Evolutionary conservation across 1,140 invertebrate genomes (phyloP), one percentile per base, ranked within the genome.

Genomic region (Apis florea): DNA sequence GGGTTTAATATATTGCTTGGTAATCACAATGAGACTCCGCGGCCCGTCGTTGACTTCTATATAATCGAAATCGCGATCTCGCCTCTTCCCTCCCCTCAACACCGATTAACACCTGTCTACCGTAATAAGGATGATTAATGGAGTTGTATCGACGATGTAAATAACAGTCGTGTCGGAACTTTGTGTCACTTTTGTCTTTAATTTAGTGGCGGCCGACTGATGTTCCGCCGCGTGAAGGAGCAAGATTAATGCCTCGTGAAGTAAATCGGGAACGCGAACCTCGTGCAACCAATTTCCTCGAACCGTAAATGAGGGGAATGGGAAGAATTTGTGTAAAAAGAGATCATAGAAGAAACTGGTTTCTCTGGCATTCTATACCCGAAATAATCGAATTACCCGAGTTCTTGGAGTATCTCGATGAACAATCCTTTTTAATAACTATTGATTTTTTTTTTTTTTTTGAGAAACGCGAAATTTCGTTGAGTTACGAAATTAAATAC

Each of bases 111-210:
- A 59, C 26, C 53, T 72, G 53, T 51, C 70, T 11, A 4, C 21
- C 12, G 40, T 58, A 71, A 54, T 21, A 13, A 24, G 54, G 54
- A 72, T 58, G 70, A 73, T 73, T 10, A 73, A 73, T 58, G 53
- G 31, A 21, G 26, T 40, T 13, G 70, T 40, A 31, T 58, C 21
- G 31, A 21, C 19, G 31, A 40, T 31, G 31, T 19, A 24, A 54
- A 72, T 72, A 58, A 72, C 12, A 13, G 54, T n/a, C 70, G 26
- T 3, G 54, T 40, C 11, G 17, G 15, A 70, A 70, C 47, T 21
- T 70, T 10, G 68, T 53, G 68, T 40, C 68, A 53, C 24, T 69
- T 40, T 69, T 51, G 68, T 53, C 49, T 70, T 70, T 24, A 70
- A 70, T 70, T 70, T 69, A 11, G 21, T 21, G n/a, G 15, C 26